Percentiles rank a stretch among this genome's conserved stretches.
Conservation (phyloP, 2,888 invertebrate genomes). For the Pherbina coryleti region DNA sequence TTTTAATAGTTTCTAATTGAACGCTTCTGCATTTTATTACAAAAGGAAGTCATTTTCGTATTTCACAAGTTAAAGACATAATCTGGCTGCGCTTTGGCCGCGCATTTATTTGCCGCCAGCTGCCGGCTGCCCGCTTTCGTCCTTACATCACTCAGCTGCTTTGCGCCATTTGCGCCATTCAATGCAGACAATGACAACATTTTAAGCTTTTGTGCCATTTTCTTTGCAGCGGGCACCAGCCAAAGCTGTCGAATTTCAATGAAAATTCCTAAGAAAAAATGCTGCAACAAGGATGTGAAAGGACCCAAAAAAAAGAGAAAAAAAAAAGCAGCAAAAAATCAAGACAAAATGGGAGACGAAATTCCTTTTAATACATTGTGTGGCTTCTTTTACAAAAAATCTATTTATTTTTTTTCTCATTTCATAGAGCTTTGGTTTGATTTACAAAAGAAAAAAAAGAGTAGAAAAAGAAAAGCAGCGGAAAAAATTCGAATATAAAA, state of each 20-base stretch:
- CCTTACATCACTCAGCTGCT: not conserved
- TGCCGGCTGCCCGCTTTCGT: not conserved
- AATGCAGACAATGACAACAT: conserved; percentile 28
- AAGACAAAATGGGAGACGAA: not conserved
- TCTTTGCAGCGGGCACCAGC: not conserved
- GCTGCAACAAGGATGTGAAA: not conserved
- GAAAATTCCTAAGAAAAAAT: conserved; percentile 19
- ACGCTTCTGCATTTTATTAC: conserved; percentile 44
- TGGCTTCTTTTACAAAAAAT: conserved; percentile 6
- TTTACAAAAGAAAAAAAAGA: not conserved
- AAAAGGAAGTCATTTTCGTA: conserved; percentile 40
- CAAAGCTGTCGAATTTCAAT: conserved; percentile 33
- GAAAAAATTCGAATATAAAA: not conserved
- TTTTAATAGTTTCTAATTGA: conserved; percentile 45
- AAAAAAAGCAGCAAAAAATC: not conserved
- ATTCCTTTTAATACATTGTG: conserved; percentile 6
- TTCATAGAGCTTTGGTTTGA: not conserved
- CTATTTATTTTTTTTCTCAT: not conserved
- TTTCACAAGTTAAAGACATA: conserved; percentile 40
- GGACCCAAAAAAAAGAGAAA: not conserved
- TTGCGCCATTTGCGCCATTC: not conserved
- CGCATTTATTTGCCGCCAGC: not conserved
- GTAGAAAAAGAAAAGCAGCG: not conserved
- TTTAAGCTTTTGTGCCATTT: conserved; percentile 37
- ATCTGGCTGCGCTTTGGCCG: conserved; percentile 7